These are phyloP conservation scores for Paracentrotus lividus DNA, from an alignment of 53 echinoderm and acorn worm species.

Conservation along the genomic window DNA sequence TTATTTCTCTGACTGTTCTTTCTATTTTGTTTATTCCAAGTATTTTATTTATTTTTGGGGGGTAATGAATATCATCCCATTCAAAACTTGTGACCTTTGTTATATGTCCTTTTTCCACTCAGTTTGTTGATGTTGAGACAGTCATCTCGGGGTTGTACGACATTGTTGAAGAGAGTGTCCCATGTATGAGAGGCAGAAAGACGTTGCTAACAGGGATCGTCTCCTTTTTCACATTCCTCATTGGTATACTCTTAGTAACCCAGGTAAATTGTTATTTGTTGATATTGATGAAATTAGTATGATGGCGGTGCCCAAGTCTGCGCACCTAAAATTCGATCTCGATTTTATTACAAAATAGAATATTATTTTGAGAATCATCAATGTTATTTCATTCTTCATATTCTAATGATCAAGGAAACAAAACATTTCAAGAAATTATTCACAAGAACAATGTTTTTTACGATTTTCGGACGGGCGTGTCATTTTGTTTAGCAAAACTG, in stretches of 20 bases:
- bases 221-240: slow-evolving; percentile 74
- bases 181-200: slow-evolving; percentile 73
- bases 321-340: background rate
- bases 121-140: slow-evolving; percentile 93
- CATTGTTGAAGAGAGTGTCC: slow-evolving; percentile 69
- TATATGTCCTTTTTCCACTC: background rate
- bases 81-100: background rate
- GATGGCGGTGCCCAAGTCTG: background rate
- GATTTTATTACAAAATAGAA: too few species aligned
- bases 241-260: slow-evolving; percentile 81
- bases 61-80: too few species aligned
- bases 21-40: too few species aligned
- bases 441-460: too few species aligned
- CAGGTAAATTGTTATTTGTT: slow-evolving; percentile 56
- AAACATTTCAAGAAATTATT: too few species aligned
- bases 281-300: slow-evolving; percentile 6
- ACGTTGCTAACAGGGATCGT: slow-evolving; percentile 73
- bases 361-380: too few species aligned
- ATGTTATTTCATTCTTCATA: too few species aligned
- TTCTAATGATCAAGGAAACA: too few species aligned
- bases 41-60: too few species aligned
- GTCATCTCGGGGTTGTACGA: slow-evolving; percentile 81
- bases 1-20: too few species aligned
- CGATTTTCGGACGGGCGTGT: too few species aligned
- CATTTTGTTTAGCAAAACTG: too few species aligned